Evolutionary conservation across 1,140 invertebrate genomes (phyloP), one percentile per base, ranked within the genome.

Genomic region (Medauroidea extradentata): DNA sequence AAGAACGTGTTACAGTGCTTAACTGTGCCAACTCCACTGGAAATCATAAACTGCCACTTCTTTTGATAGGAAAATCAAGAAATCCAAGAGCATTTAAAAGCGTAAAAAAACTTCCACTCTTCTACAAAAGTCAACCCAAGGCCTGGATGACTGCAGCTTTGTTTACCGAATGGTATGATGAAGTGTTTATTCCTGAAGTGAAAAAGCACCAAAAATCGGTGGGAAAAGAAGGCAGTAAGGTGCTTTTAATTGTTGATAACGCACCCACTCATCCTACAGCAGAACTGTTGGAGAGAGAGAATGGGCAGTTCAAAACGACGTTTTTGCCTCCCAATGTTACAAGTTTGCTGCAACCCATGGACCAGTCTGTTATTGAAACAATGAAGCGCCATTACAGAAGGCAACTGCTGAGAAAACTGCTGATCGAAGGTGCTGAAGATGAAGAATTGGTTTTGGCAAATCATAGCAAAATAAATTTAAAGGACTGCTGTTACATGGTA

Each of bases 251-350:
- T 58, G 44, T 77, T 11, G 77, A 80, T 63, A 79, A 78, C 63
- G 74, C 70, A 50, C 63, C 73, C 25, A 69, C 70, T 27, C 74
- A 79, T 68, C 64, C 67, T 52, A 61, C 61, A 21, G 58, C 57
- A 46, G 66, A n/a, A n/a, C n/a, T n/a, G 63, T 71, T 54, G 52
- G 60, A 54, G 62, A 75, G 49, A 65, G 69, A 54, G 21, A 46
- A n/a, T n/a, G 63, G 67, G 41, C 62, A 67, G 60, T 71, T 78
- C 54, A 74, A 65, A 61, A 58, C 74, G 2, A 68, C 66, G 52
- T 79, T 74, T 69, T 66, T 80, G 39, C 78, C 77, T 29, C 67
- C 73, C 50, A 79, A 79, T 59, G 72, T 72, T 0, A 79, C n/a
- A n/a, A n/a, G n/a, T n/a, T n/a, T n/a, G n/a, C n/a, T n/a, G n/a